Percentiles rank a stretch among this genome's conserved stretches.
phyloP scores from a whole-genome alignment of 2,113 vertebrate genomes.

The Callipepla squamata region DNA sequence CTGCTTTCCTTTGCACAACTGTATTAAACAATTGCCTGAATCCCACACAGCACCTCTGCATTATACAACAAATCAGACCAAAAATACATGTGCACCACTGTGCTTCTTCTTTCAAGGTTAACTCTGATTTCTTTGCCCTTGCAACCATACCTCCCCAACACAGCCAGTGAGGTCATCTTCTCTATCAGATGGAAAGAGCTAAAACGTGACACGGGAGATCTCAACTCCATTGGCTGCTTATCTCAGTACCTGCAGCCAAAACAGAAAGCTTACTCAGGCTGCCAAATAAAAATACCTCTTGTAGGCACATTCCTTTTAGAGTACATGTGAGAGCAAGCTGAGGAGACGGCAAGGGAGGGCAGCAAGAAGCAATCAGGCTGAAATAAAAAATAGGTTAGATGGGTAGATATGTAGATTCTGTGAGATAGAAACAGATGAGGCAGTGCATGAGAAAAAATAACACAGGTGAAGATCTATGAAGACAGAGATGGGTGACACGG shows the following conservation, averaged over 20 bases:
- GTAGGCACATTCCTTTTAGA: conserved; percentile 51
- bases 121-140: conserved; percentile 27
- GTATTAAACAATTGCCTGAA: not conserved
- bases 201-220: conserved; percentile 55
- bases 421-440: not conserved
- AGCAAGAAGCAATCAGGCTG: not conserved
- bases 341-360: not conserved
- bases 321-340: not conserved
- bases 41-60: not conserved
- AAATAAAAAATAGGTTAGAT: not conserved
- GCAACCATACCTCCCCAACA: conserved; percentile 23
- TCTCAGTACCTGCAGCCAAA: conserved; percentile 63
- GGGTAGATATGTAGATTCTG: not conserved
- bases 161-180: conserved; percentile 47
- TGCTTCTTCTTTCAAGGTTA: conserved; percentile 46
- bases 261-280: conserved; percentile 44
- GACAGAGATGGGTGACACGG: not conserved
- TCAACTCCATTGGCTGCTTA: conserved; percentile 44
- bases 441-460: not conserved
- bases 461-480: not conserved
- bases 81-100: not conserved
- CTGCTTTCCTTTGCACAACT: not conserved
- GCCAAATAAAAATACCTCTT: conserved; percentile 64
- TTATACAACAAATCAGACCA: not conserved
- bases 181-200: conserved; percentile 59